Evolutionary conservation across 2,797 vertebrate species (phyloP), one percentile per base, ranked within the genome.

Genomic region (Periophthalmus magnuspinnatus): DNA sequence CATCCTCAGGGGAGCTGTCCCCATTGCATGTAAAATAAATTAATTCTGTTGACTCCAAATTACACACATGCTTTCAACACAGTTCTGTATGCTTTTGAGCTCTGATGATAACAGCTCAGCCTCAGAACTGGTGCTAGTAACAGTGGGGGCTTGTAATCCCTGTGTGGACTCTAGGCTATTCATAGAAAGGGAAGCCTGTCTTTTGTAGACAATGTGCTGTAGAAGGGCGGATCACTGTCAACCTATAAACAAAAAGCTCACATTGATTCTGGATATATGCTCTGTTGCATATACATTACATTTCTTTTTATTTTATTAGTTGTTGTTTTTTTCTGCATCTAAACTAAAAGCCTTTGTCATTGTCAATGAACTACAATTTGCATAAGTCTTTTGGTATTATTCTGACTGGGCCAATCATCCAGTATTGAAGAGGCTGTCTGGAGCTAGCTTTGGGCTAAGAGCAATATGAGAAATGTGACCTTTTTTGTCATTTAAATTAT

Each of bases 341-440:
- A 41, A 16, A 17, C 32, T 24, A 60, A 60, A 2, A 19, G 3
- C 32, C 24, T 60, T 3, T 41, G 34, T 41, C 4, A 21, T 62
- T 62, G 41, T 21, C 7, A 62, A 14, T n/a, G 11, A 45, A 16
- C n/a, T 41, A 11, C 34, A 14, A 11, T 61, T 21, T 61, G 11
- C 59, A 41, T 21, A 41, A 61, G 10, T 10, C 34, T 10, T 24
- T 22, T 10, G 19, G 5, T 41, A 16, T 9, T 9, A 9, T 60
- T 38, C 19, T 62, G 65, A 32, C 45, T 41, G 34, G 67, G 79
- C 69, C 77, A 54, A 6, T 28, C 67, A 87, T 90, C 36, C 72
- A 91, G 79, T 85, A 91, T 89, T 85, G 68, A 93, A 88, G 78
- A 85, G 54, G 65, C 81, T 74, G 86, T 89, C 87, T 89, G 86